Percentiles rank a stretch among this genome's conserved stretches.
Evolutionary conservation across 2,113 vertebrate genomes (phyloP).

Genomic region (Tyto alba): DNA sequence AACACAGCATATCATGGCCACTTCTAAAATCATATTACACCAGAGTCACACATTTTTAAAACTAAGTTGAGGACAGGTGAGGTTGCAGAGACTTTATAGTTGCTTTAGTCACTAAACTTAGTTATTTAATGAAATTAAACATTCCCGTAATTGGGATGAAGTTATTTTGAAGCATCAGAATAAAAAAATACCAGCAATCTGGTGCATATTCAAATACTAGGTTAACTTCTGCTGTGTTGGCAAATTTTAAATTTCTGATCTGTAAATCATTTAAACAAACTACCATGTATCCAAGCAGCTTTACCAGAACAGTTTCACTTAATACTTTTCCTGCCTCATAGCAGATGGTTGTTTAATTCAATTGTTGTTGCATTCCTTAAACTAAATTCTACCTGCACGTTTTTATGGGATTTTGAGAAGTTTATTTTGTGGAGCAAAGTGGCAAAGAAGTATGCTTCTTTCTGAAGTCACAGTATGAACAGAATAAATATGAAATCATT

Average conservation of each 20-base stretch:
- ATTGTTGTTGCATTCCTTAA: background rate
- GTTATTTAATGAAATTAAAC: background rate
- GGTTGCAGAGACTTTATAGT: background rate
- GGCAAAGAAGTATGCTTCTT: background rate
- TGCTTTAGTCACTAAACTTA: background rate
- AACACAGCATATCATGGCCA: background rate
- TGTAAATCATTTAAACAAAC: background rate
- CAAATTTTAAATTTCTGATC: background rate
- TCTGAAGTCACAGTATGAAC: background rate
- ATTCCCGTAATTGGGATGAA: background rate
- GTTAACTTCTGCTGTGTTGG: background rate
- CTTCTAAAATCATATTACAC: background rate
- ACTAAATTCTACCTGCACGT: background rate
- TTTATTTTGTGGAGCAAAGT: background rate
- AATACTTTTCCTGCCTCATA: background rate
- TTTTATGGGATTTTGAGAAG: background rate
- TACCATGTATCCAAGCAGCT: background rate
- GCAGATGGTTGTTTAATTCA: background rate
- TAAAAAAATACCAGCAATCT: background rate
- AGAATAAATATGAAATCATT: background rate
- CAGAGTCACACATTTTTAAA: background rate
- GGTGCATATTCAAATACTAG: background rate
- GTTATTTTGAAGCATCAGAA: background rate
- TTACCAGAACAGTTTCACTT: background rate
- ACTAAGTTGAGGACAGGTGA: background rate